Evolutionary conservation across 92 coral and sea anemone species (phyloP).

Genomic region (Epizoanthus illoricatus): DNA sequence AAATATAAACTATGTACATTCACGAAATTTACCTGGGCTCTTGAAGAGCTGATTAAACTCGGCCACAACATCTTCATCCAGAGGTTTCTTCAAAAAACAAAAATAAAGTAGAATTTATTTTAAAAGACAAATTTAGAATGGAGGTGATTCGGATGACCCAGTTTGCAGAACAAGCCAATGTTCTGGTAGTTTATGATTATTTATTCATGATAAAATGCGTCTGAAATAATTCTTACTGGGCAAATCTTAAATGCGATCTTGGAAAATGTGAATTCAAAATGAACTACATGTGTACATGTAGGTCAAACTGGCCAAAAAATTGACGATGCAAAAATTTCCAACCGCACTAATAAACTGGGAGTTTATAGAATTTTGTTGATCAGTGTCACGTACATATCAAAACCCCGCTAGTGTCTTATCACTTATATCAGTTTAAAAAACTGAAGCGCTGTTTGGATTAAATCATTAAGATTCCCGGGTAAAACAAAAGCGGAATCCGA

Average conservation of each 20-base stretch:
- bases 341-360: not conserved
- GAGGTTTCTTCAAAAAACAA: constrained; percentile 52
- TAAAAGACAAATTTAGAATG: not conserved
- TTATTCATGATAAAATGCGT: constrained; percentile 41
- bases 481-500: constrained; percentile 6
- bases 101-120: not conserved
- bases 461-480: constrained; percentile 37
- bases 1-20: constrained; percentile 23
- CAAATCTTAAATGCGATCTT: not conserved
- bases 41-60: constrained; percentile 62
- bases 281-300: not conserved
- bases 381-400: not conserved
- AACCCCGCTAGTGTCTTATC: not conserved
- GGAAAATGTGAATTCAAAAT: not conserved
- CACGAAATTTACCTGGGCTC: constrained; percentile 53
- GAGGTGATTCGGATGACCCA: constrained; percentile 2
- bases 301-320: not conserved
- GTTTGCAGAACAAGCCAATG: constrained; percentile 15
- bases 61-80: constrained; percentile 53
- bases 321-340: not conserved
- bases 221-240: constrained; percentile 4
- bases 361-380: not conserved
- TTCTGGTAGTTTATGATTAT: constrained; percentile 10
- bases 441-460: constrained; percentile 30
- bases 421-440: not conserved